Percentiles rank a stretch among this genome's conserved stretches.
Evolutionary conservation across 2,113 vertebrate species (phyloP).

Genomic region (Catharus fuscescens): DNA sequence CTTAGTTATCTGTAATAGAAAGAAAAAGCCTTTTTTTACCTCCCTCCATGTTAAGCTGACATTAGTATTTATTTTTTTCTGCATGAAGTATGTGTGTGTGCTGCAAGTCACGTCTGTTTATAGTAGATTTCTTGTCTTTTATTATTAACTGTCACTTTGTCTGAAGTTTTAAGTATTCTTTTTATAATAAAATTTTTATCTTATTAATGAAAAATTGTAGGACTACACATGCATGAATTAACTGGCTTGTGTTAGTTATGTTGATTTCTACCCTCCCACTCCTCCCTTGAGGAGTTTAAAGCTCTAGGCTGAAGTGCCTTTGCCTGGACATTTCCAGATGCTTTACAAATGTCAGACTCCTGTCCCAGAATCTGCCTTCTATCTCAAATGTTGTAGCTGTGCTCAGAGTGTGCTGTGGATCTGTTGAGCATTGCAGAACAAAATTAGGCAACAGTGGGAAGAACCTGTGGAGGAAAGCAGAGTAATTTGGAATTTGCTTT

Average conservation of each 20-base stretch:
- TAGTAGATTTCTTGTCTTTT: not conserved
- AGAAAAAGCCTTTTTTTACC: not conserved
- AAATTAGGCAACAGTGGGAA: not conserved
- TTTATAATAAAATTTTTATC: not conserved
- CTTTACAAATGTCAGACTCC: not conserved
- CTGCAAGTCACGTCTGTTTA: not conserved
- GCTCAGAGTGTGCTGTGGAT: not conserved
- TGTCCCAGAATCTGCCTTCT: not conserved
- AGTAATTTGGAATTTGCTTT: conserved; percentile 30
- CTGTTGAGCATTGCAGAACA: not conserved
- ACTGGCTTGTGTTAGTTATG: not conserved
- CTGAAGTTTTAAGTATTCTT: not conserved
- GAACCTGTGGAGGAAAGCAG: not conserved
- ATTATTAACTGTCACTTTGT: not conserved
- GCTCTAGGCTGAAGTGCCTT: not conserved
- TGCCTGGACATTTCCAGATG: not conserved
- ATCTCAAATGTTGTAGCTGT: not conserved
- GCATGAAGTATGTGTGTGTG: not conserved
- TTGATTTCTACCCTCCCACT: not conserved
- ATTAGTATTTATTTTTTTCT: not conserved
- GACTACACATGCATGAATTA: not conserved
- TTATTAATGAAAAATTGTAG: not conserved
- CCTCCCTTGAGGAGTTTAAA: not conserved
- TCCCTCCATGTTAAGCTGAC: not conserved
- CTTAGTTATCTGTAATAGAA: not conserved